These are phyloP conservation scores for Ectemnius cavifrons DNA, from an alignment of 2,888 invertebrate genomes.

Conservation along the genomic window DNA sequence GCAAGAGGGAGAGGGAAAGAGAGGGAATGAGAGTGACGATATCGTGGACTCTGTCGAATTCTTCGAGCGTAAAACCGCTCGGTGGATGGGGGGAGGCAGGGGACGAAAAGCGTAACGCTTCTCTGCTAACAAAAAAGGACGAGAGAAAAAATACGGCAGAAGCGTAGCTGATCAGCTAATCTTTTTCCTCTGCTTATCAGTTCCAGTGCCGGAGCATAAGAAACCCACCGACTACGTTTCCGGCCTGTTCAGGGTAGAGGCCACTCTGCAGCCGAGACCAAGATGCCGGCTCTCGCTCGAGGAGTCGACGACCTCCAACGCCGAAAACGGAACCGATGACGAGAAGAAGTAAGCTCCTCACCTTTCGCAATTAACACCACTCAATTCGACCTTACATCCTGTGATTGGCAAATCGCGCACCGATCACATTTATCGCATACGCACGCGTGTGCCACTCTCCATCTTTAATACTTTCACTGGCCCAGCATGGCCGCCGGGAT, in stretches of 20 bases:
- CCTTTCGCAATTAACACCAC: slow-evolving; percentile 3
- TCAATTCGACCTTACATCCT: background rate
- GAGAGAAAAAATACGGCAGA: too few relatives aligned
- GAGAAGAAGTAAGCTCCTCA: slow-evolving; percentile 63
- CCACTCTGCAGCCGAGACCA: slow-evolving; percentile 79
- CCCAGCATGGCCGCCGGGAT: background rate
- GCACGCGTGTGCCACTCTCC: too few relatives aligned
- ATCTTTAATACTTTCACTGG: background rate
- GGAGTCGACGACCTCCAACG: slow-evolving; percentile 62
- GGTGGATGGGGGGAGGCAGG: slow-evolving; percentile 12
- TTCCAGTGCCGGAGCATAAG: slow-evolving; percentile 84
- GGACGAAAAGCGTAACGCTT: background rate
- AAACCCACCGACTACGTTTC: slow-evolving; percentile 85
- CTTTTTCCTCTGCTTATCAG: slow-evolving; percentile 72
- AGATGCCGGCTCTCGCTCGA: slow-evolving; percentile 71
- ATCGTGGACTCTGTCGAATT: slow-evolving; percentile 7
- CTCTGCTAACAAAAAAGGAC: too few relatives aligned
- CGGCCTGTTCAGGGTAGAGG: slow-evolving; percentile 83
- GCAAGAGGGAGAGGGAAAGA: slow-evolving; percentile 18
- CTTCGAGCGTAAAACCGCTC: slow-evolving; percentile 33
- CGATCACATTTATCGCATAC: too few relatives aligned
- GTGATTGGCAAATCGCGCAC: too few relatives aligned
- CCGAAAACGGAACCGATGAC: slow-evolving; percentile 67
- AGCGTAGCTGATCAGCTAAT: slow-evolving; percentile 23
- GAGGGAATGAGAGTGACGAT: too few relatives aligned